Evolutionary conservation across 2,113 vertebrate genomes (phyloP), one percentile per base, ranked within the genome.

Genomic region (Oncorhynchus nerka): DNA sequence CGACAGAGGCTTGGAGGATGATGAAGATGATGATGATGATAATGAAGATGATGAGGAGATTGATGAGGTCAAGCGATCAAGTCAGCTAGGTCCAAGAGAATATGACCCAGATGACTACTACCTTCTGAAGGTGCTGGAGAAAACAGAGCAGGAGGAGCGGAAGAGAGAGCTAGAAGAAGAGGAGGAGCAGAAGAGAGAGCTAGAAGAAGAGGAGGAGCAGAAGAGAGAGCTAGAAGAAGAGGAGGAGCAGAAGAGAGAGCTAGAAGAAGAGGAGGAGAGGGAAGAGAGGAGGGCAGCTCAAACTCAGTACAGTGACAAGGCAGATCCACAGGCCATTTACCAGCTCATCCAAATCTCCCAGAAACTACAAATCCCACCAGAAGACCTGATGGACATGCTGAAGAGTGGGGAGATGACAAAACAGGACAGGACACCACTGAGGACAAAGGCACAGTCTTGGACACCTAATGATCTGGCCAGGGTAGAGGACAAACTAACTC

Each of bases 331-430:
- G 57, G 88, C 95, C 74, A 86, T 98, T 84, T 95, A 95, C 83
- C 94, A 96, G 83, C 87, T 98, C 77, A 93, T 97, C 70, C 93
- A 96, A 85, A 92, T 98, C 83, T 97, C 97, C 66, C 95, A 95
- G 76, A 97, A 95, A 85, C 93, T 97, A 80, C 95, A 96, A 88
- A 96, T 98, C 64, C 95, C 96, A 39, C 96, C 97, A 0, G 96
- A 95, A 85, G 96, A 98, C 80, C 92, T 98, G 77, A 83, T 98
- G 77, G 94, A 96, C 79, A 94, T 97, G 93, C 84, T 98, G 69
- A 95, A 90, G 88, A 91, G 78, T 1, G 92, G 93, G 69, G 93
- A 94, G 68, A 88, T 86, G 66, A 87, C 78, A 7, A 90, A 85
- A 45, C 91, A 91, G 77, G 90, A 77, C 5, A 93, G 86, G 49